Base-by-base conservation (phyloP, 2,797 vertebrate genomes). In the Pempheris klunzingeri region DNA sequence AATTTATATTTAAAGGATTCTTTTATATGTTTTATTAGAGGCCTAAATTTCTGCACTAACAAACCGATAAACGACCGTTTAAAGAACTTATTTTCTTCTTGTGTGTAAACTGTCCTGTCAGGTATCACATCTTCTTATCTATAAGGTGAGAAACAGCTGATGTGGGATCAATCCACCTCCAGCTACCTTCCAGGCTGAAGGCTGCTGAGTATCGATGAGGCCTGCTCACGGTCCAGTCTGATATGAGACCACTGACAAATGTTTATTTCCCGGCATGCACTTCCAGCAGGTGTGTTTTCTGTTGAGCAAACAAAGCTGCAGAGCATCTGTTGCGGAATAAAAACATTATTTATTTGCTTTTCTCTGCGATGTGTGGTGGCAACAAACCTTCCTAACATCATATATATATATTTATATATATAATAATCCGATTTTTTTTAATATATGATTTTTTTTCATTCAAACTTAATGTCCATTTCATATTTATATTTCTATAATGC, bases 401-500 rank as follows among this genome's bases (percentile, higher is more conserved):
- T 3, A 9, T 0, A 22, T 7, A 26, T 0, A 8, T n/a, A n/a
- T n/a, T n/a, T n/a, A n/a, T n/a, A n/a, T n/a, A 22, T 7, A 26
- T 0, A 8, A 22, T 65, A 14, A 32, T 58, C 58, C 0, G 11
- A 20, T 28, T 36, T 17, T 18, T 4, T 30, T 30, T 50, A 28
- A 12, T 3, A 14, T 20, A 20, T 4, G 1, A 2, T 34, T 5
- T 12, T 1, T 20, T 43, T 26, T 8, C 18, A 12, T 26, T 44
- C 0, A 15, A 11, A 44, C 12, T 20, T n/a, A 12, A 32, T 14
- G 18, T 4, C 5, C 4, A 1, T 54, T 69, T 47, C 0, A 0
- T 17, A 15, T 32, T 3, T 10, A 3, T 43, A 2, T 55, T 15
- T n/a, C 39, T 5, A 24, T 41, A 12, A 30, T 20, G 7, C 12